Conservation (phyloP, 1,140 invertebrate species). For the Lasioglossum baleicum region DNA sequence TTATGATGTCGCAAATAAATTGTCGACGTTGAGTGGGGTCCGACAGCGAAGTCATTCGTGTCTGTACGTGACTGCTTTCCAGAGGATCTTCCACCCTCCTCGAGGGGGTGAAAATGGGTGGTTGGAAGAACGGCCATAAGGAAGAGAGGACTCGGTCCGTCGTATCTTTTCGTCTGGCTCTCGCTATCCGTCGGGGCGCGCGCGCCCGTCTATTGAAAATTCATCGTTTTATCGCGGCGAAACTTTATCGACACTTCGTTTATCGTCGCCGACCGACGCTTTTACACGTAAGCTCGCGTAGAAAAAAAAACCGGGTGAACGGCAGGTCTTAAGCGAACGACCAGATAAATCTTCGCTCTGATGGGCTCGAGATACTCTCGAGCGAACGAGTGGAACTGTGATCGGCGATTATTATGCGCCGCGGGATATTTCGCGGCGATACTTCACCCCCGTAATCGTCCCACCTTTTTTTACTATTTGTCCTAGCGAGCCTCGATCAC, state of each 20-base stretch:
- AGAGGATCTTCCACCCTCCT: conserved; percentile 46
- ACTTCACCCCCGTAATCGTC: too few relatives aligned
- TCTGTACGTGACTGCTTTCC: conserved; percentile 69
- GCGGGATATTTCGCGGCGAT: background rate
- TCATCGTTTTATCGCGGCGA: conserved; percentile 52
- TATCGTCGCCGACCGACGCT: conserved; percentile 28
- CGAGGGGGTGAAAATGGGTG: conserved; percentile 12
- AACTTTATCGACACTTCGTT: conserved; percentile 56
- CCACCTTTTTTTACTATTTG: too few relatives aligned
- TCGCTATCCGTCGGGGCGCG: conserved; percentile 15
- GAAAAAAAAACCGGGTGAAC: background rate
- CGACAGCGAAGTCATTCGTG: conserved; percentile 64
- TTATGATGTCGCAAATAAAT: conserved; percentile 70
- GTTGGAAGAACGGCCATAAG: conserved; percentile 45
- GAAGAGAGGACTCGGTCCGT: background rate
- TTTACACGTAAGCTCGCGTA: background rate
- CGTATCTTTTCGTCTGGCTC: conserved; percentile 33
- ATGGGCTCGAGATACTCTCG: background rate
- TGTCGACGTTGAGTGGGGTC: conserved; percentile 64
- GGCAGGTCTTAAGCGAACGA: conserved; percentile 21
- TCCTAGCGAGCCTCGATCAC: too few relatives aligned
- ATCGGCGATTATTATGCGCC: background rate
- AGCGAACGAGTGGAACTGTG: background rate
- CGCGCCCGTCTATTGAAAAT: conserved; percentile 55
- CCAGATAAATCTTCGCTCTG: conserved; percentile 6